phyloP scores from a whole-genome alignment of 2,797 vertebrate species.

The Enoplosus armatus region DNA sequence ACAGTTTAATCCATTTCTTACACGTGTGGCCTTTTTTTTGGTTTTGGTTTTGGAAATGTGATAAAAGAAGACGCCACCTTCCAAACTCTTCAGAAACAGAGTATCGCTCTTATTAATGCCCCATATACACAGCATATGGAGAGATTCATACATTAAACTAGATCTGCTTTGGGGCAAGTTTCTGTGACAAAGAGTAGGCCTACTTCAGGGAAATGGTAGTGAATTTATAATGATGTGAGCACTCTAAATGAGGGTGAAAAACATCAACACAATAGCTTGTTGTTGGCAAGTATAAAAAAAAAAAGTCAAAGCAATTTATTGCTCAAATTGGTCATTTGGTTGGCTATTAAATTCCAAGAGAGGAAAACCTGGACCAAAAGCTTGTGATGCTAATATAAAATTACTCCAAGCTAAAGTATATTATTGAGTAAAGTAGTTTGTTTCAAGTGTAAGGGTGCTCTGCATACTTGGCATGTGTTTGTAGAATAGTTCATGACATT shows the following conservation, averaged over 20 bases:
- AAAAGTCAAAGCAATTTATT: too few relatives aligned
- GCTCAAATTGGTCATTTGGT: not conserved
- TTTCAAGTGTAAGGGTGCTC: not conserved
- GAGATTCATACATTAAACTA: not conserved
- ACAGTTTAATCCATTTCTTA: too few relatives aligned
- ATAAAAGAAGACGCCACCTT: too few relatives aligned
- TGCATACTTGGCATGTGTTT: not conserved
- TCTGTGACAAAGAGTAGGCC: not conserved
- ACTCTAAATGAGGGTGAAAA: not conserved
- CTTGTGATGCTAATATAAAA: not conserved
- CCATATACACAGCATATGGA: too few relatives aligned
- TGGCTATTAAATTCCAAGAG: not conserved
- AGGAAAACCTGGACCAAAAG: not conserved
- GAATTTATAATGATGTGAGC: too few relatives aligned
- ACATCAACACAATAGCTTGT: not conserved
- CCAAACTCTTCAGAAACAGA: too few relatives aligned
- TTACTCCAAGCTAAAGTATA: not conserved
- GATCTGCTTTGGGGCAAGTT: not conserved
- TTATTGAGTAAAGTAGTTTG: not conserved
- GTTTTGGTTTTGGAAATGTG: too few relatives aligned
- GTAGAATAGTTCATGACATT: not conserved
- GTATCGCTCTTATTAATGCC: too few relatives aligned
- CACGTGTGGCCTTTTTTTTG: too few relatives aligned
- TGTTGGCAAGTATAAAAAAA: not conserved
- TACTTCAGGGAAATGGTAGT: too few relatives aligned